phyloP scores from a whole-genome alignment of 2,888 invertebrate genomes.

The Sclerodermus sp. region DNA sequence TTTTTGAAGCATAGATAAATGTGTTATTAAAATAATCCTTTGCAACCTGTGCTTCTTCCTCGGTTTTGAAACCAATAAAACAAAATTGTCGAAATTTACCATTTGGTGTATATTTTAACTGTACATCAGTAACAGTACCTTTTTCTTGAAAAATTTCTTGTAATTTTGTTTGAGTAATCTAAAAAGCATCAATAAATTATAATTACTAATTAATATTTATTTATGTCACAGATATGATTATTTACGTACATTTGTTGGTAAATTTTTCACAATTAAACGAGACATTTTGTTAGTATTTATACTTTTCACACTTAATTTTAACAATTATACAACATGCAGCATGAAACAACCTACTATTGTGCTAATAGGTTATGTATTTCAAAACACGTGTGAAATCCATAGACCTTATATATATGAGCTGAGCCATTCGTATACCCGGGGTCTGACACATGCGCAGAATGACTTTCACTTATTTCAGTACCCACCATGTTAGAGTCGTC shows the following conservation, averaged over 20 bases:
- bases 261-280: constrained; percentile 85
- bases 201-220: constrained; percentile 2
- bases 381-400: no score
- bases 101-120: constrained; percentile 87
- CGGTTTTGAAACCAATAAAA: constrained; percentile 86
- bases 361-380: no score
- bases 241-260: constrained; percentile 75
- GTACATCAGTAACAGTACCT: constrained; percentile 90
- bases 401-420: no score
- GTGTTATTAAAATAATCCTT: constrained; percentile 79
- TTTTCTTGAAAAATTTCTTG: constrained; percentile 75
- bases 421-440: no score
- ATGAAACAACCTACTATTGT: no score
- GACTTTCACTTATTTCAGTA: no score
- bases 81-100: constrained; percentile 93
- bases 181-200: constrained; percentile 29
- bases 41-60: constrained; percentile 78
- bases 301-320: no score
- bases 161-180: constrained; percentile 80
- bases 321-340: no score
- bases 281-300: no score
- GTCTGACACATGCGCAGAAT: no score
- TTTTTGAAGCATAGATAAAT: constrained; percentile 80
- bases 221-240: constrained; percentile 1
- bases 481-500: no score